These are phyloP conservation scores for Drosophila setifemur DNA, from an alignment of 1,140 invertebrate genomes.

Conservation along the genomic window DNA sequence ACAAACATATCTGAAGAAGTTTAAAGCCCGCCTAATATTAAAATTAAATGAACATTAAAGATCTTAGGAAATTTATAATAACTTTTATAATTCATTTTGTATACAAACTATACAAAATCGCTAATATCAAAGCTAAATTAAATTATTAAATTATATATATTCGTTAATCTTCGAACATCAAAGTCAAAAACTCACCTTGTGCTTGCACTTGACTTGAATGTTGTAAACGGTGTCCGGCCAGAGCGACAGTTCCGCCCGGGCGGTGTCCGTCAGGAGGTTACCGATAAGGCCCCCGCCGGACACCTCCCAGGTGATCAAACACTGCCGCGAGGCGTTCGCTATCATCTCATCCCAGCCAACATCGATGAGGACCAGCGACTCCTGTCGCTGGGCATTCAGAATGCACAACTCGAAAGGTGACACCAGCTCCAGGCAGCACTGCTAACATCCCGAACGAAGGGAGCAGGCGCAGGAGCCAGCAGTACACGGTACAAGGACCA, in stretches of 20 bases:
- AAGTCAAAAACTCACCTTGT: constrained; percentile 65
- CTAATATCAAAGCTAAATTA: too few relatives aligned
- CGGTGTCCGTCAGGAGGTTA: constrained; percentile 91
- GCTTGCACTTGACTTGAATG: constrained; percentile 86
- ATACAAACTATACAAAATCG: too few relatives aligned
- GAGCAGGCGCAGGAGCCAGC: background rate
- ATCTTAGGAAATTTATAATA: too few relatives aligned
- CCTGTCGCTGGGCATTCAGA: constrained; percentile 70
- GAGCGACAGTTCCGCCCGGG: constrained; percentile 88
- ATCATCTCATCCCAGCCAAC: constrained; percentile 87
- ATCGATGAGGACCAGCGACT: constrained; percentile 88
- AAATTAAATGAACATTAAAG: too few relatives aligned
- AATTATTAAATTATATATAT: too few relatives aligned
- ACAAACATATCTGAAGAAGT: too few relatives aligned
- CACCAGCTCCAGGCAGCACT: constrained; percentile 71
- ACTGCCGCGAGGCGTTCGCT: constrained; percentile 85
- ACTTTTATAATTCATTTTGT: too few relatives aligned
- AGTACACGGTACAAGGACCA: background rate
- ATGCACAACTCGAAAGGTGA: constrained; percentile 57
- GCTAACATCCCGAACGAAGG: background rate
- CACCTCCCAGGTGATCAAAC: constrained; percentile 92
- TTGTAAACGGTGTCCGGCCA: constrained; percentile 92
- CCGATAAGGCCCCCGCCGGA: constrained; percentile 91
- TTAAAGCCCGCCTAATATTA: too few relatives aligned
- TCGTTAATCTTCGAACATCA: too few relatives aligned